phyloP scores from a whole-genome alignment of 2,888 invertebrate genomes.

The Spilarctia lutea region DNA sequence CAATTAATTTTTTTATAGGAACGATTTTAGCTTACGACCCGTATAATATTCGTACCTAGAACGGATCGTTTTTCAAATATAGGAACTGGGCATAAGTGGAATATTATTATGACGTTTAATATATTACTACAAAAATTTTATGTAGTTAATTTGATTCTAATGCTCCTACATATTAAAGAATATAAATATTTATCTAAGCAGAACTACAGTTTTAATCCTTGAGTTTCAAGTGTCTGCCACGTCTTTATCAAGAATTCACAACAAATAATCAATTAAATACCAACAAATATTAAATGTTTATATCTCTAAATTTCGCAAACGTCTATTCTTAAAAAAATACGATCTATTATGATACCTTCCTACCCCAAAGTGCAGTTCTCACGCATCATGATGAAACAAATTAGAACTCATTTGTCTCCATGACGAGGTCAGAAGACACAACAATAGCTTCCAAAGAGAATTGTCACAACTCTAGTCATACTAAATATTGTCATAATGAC shows the following conservation, averaged over 20 bases:
- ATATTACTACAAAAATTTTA: too few species aligned
- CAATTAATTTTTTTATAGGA: too few species aligned
- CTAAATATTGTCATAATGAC: constrained; percentile 30
- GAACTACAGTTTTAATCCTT: neutral
- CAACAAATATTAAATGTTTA: too few species aligned
- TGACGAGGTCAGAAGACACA: constrained; percentile 37
- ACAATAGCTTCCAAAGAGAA: constrained; percentile 42
- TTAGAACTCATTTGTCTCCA: constrained; percentile 27
- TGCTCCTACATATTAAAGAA: neutral
- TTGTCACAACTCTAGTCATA: constrained; percentile 36
- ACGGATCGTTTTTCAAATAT: too few species aligned
- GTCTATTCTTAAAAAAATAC: neutral
- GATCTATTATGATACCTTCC: neutral
- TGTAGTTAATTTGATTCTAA: too few species aligned
- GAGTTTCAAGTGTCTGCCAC: neutral
- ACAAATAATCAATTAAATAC: too few species aligned
- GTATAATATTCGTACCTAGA: too few species aligned
- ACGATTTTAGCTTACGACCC: too few species aligned
- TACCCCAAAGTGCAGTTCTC: constrained; percentile 1
- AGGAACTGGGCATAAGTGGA: too few species aligned
- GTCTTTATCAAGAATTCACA: too few species aligned
- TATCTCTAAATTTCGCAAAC: neutral
- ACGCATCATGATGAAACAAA: constrained; percentile 29
- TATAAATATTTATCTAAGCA: neutral
- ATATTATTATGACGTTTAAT: too few species aligned